Base-by-base conservation (phyloP, 2,797 vertebrate genomes). In the Tangara arthus region DNA sequence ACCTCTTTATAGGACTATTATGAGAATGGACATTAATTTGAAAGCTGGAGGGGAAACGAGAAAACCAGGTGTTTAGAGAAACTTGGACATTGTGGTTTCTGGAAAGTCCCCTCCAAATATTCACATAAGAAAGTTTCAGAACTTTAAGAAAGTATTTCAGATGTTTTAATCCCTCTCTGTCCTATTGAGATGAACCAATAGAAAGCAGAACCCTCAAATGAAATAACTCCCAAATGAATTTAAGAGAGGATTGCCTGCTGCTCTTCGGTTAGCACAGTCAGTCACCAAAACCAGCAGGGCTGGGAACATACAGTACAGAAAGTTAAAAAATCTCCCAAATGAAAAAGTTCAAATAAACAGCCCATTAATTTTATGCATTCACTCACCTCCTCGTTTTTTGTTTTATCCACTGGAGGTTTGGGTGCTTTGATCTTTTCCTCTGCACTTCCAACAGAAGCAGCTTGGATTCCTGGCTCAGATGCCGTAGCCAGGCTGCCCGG, bases 331-430 rank as follows among this genome's bases (percentile, higher is more conserved):
- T 16, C 12, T 27, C 4, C 12, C 47, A 73, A 49, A 19, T 17
- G 19, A 8, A 57, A 12, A 41, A 71, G 32, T 65, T 83, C 20
- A 77, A 70, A 77, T n/a, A 34, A 82, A 46, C n/a, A 91, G n/a
- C 47, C 69, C 19, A 17, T 32, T 72, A 24, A 18, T 18, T 22
- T 57, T 15, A 81, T 2, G 12, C 42, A 61, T 89, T 83, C 71
- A 88, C 97, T 97, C 83, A 98, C 98, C 92, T 98, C 98, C 63
- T 98, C 98, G 0, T 98, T 98, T 94, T 97, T 98, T 5, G 64
- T 97, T 93, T 97, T 98, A 82, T 98, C 98, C 16, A 86, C 30
- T 1, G 88, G 88, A 30, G 96, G 89, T 91, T 92, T 97, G 35
- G 96, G 82, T 9, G 87, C 30, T n/a, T 89, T 87, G 1, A 49